These are phyloP conservation scores for Contarinia nasturtii DNA, from an alignment of 1,140 invertebrate genomes.

Conservation along the genomic window DNA sequence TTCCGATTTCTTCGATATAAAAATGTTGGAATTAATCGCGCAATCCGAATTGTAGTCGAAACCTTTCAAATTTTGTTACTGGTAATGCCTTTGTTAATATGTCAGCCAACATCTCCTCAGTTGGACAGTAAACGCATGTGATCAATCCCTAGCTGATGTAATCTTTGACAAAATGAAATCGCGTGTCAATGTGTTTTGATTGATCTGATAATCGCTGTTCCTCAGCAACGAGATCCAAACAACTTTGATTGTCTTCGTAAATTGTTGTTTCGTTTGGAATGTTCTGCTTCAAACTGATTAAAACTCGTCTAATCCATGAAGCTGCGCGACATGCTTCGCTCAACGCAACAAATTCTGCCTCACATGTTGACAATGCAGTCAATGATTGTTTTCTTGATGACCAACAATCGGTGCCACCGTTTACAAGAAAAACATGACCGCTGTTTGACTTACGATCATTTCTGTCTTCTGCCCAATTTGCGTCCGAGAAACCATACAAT, in stretches of 20 bases:
- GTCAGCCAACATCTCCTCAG: conserved; percentile 9
- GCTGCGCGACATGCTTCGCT: conserved; percentile 6
- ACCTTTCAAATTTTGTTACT: conserved; percentile 2
- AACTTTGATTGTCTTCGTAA: conserved; percentile 4
- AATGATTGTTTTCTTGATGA: conserved; percentile 8
- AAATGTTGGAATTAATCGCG: too few species aligned
- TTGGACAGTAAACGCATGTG: conserved; percentile 6
- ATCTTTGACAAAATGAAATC: conserved; percentile 12
- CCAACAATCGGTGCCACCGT: conserved; percentile 7
- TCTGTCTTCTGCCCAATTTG: conserved; percentile 8
- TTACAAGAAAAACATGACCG: conserved; percentile 7
- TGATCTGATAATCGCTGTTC: conserved; percentile 9
- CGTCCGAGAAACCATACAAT: conserved; percentile 6
- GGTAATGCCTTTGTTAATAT: conserved; percentile 9
- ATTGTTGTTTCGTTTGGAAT: not conserved
- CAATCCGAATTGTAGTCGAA: too few species aligned
- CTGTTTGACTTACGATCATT: conserved; percentile 10
- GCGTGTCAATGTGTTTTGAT: conserved; percentile 13
- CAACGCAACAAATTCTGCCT: conserved; percentile 9
- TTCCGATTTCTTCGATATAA: too few species aligned
- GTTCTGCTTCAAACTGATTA: conserved; percentile 1
- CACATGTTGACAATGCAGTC: conserved; percentile 9
- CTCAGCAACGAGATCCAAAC: conserved; percentile 4
- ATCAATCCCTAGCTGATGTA: not conserved
- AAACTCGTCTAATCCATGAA: conserved; percentile 7